These are phyloP conservation scores for Scrobipalpa atriplicella DNA, from an alignment of 2,888 invertebrate species.

Conservation along the genomic window DNA sequence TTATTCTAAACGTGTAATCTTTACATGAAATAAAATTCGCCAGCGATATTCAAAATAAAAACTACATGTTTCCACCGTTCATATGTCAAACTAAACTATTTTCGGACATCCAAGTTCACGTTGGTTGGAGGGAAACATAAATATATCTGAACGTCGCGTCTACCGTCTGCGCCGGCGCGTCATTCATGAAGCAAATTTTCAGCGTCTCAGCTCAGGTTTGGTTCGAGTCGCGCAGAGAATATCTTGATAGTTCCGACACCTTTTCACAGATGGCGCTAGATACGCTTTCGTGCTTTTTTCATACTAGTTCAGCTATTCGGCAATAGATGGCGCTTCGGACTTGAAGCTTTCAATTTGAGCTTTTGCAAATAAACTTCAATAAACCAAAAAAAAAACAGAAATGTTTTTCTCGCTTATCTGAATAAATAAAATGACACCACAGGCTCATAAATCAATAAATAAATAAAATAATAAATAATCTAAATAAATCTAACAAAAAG, in stretches of 20 bases:
- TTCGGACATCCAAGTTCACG: conserved; percentile 77
- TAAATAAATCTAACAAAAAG: background rate
- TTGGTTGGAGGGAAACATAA: conserved; percentile 64
- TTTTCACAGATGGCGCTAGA: background rate
- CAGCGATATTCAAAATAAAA: conserved; percentile 72
- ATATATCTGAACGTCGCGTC: conserved; percentile 48
- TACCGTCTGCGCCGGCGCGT: conserved; percentile 30
- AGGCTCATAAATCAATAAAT: too few relatives aligned
- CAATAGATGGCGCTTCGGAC: conserved; percentile 46
- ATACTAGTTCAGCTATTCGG: conserved; percentile 35
- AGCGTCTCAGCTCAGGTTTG: conserved; percentile 44
- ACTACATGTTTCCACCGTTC: conserved; percentile 78
- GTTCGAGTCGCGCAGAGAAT: conserved; percentile 34
- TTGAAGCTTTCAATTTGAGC: background rate
- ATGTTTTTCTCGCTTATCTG: too few relatives aligned
- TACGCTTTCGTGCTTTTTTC: background rate
- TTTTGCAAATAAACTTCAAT: background rate
- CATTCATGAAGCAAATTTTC: conserved; percentile 37
- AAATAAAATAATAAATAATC: too few relatives aligned
- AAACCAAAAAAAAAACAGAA: too few relatives aligned
- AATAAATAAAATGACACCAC: too few relatives aligned
- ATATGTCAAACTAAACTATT: conserved; percentile 81
- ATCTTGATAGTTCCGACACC: background rate
- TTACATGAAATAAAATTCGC: conserved; percentile 64
- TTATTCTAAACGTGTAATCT: conserved; percentile 58